phyloP scores from a whole-genome alignment of 2,888 invertebrate species.

The Acanthosepion esculentum region DNA sequence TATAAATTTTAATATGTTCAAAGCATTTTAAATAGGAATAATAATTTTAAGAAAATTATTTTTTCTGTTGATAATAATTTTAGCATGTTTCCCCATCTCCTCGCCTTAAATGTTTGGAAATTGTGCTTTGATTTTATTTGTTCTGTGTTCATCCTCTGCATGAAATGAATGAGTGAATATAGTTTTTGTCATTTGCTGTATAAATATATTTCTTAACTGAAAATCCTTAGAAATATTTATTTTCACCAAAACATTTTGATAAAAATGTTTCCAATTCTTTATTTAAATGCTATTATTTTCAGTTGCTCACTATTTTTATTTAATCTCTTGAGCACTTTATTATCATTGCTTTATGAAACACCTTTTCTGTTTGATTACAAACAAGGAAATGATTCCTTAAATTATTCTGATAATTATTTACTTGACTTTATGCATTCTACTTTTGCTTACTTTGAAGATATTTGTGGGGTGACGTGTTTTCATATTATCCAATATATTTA shows the following conservation, averaged over 20 bases:
- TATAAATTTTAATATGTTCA: no score
- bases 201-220: not conserved
- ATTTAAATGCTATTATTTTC: not conserved
- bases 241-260: not conserved
- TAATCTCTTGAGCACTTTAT: not conserved
- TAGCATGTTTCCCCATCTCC: not conserved
- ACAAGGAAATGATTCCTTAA: not conserved
- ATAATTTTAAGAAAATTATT: not conserved
- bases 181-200: not conserved
- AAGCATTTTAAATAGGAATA: no score
- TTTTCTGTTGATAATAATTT: not conserved
- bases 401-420: not conserved
- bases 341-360: not conserved
- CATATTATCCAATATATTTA: not conserved
- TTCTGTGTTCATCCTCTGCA: not conserved
- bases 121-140: not conserved
- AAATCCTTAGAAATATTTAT: not conserved
- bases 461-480: not conserved
- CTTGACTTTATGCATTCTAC: not conserved
- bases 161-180: not conserved
- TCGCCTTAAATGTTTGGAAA: not conserved
- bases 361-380: not conserved
- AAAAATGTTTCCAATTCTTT: not conserved
- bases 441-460: not conserved
- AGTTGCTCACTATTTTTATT: not conserved